Base-by-base conservation (phyloP, 2,113 vertebrate genomes). In the Corydoras maculifer region DNA sequence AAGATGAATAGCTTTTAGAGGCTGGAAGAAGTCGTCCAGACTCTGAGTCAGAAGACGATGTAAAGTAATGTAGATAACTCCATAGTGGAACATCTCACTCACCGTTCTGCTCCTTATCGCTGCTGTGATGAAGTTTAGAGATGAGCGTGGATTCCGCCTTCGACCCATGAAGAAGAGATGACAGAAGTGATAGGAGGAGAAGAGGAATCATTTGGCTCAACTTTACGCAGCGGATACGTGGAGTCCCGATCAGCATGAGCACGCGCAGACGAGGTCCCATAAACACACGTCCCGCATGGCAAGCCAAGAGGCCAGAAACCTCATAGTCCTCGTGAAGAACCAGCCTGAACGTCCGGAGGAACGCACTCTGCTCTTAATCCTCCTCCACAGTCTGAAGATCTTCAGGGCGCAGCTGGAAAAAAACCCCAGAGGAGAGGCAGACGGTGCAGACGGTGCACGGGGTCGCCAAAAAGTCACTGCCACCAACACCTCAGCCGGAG, bases 41-140 rank as follows among this genome's bases (percentile, higher is more conserved):
- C 35, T 43, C 35, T 43, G 7, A 43, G 4, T 43, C 35, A 43
- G 7, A 43, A 43, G 35, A 43, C 7, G 7, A 43, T 43, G 35
- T 43, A 43, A 4, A 43, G 35, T 43, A 43, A 14, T 54, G 7
- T 18, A 15, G 3, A 57, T 57, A 7, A 3, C 12, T 15, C 6
- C 54, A 57, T 14, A 3, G 9, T 14, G 12, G 51, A 58, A 25
- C 15, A 58, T 59, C 54, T 2, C n/a, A 82, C 91, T 91, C 87
- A 97, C 96, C 95, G 91, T 98, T 98, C 74, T 92, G 94, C 68
- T 98, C 92, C 84, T 98, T 98, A 85, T 88, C 80, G 86, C 83
- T 87, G 84, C 91, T 84, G 75, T 91, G 86, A 68, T 91, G 90
- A 85, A 93, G 89, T 82, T 98, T 97, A 87, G 86, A 90, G 86